These are phyloP conservation scores for Cryptocephalus moraei DNA, from an alignment of 2,888 invertebrate genomes.

Conservation along the genomic window DNA sequence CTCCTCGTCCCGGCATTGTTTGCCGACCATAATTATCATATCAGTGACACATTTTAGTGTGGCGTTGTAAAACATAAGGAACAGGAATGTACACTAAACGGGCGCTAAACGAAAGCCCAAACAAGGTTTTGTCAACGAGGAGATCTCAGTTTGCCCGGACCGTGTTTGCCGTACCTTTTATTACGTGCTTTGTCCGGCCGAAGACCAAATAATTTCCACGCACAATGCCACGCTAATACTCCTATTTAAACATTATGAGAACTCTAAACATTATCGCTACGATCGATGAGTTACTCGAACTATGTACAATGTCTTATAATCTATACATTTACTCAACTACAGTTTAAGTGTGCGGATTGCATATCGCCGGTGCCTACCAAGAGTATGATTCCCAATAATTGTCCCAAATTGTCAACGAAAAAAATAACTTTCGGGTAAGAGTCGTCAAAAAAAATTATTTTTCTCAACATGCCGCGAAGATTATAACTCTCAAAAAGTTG, in stretches of 20 bases:
- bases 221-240: slow-evolving; percentile 2
- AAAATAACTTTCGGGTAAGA: too few relatives aligned
- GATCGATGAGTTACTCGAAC: too few relatives aligned
- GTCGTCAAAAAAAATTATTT: too few relatives aligned
- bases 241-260: slow-evolving; percentile 1
- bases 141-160: slow-evolving; percentile 11
- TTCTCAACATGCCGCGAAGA: too few relatives aligned
- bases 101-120: slow-evolving; percentile 12
- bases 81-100: slow-evolving; percentile 11
- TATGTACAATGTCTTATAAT: too few relatives aligned
- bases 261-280: neutral
- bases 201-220: neutral
- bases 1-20: neutral
- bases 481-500: too few relatives aligned
- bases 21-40: slow-evolving; percentile 7
- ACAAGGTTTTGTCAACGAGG: slow-evolving; percentile 11
- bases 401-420: too few relatives aligned
- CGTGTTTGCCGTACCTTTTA: slow-evolving; percentile 14
- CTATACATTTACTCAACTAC: too few relatives aligned
- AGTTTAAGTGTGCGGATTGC: too few relatives aligned
- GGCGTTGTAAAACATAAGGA: slow-evolving; percentile 4
- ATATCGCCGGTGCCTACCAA: too few relatives aligned
- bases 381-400: too few relatives aligned
- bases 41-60: slow-evolving; percentile 7
- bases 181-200: slow-evolving; percentile 7